Conservation (phyloP, 2,888 invertebrate species). For the Gryllus longicercus region DNA sequence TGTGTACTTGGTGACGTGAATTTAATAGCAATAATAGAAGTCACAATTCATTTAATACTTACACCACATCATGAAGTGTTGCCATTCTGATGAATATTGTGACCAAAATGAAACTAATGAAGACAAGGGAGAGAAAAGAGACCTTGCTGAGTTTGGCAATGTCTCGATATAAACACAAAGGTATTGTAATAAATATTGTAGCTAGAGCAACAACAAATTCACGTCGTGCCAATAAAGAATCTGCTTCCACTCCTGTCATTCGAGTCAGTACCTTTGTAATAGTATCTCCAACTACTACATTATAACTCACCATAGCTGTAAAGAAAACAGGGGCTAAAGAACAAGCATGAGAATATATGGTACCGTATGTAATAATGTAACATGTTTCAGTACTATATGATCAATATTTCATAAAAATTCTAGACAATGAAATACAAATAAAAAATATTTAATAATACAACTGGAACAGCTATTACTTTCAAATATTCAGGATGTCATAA, state of each 20-base stretch:
- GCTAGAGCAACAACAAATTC: slow-evolving; percentile 68
- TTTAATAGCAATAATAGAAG: background rate
- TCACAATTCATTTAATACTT: slow-evolving; percentile 47
- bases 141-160: slow-evolving; percentile 67
- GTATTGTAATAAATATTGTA: slow-evolving; percentile 70
- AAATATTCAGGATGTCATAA: no score
- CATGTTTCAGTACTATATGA: no score
- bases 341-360: background rate
- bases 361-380: no score
- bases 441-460: no score
- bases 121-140: slow-evolving; percentile 64
- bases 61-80: slow-evolving; percentile 60
- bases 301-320: slow-evolving; percentile 83
- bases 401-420: no score
- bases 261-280: slow-evolving; percentile 76
- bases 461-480: no score
- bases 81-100: slow-evolving; percentile 61
- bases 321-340: slow-evolving; percentile 38
- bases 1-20: background rate
- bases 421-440: no score
- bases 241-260: slow-evolving; percentile 56
- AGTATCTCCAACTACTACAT: slow-evolving; percentile 82
- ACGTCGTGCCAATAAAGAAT: slow-evolving; percentile 58
- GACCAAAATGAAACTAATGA: slow-evolving; percentile 68
- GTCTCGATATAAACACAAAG: slow-evolving; percentile 74